Percentiles rank a stretch among this genome's conserved stretches.
phyloP scores from a whole-genome alignment of 2,888 invertebrate genomes.

The Neocrepidodera transversa region DNA sequence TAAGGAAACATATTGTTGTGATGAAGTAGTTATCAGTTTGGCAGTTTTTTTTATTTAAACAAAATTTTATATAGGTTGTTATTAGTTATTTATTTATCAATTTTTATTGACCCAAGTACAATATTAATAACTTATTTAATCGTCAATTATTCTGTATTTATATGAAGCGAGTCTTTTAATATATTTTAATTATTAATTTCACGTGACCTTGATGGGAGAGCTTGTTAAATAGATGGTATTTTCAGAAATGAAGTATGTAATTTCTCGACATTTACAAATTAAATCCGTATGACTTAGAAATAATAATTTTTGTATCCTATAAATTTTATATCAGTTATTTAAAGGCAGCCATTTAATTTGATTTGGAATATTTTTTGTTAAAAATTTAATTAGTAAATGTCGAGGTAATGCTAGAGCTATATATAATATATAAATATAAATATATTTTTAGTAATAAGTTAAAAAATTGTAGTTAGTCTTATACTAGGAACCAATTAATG shows the following conservation, averaged over 20 bases:
- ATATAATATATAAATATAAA: too few species aligned
- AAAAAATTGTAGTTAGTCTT: constrained; percentile 1
- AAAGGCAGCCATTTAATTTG: constrained; percentile 3
- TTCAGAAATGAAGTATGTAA: neutral
- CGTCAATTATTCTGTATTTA: constrained; percentile 26
- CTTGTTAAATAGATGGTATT: neutral
- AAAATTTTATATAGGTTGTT: too few species aligned
- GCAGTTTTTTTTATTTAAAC: too few species aligned
- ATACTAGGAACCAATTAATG: neutral
- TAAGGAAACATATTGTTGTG: too few species aligned
- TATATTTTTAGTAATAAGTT: constrained; percentile 5
- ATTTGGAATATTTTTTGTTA: neutral
- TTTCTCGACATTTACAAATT: constrained; percentile 5
- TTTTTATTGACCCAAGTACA: too few species aligned
- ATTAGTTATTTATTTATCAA: too few species aligned
- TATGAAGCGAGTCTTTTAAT: constrained; percentile 3
- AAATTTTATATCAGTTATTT: too few species aligned
- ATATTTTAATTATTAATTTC: constrained; percentile 8
- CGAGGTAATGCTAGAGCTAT: neutral
- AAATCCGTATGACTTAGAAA: neutral
- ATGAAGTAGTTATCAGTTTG: too few species aligned
- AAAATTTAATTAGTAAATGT: constrained; percentile 9
- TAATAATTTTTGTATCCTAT: too few species aligned
- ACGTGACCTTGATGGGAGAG: neutral
- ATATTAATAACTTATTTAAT: constrained; percentile 12